These are phyloP conservation scores for Cerastoderma edule DNA, from an alignment of 2,888 invertebrate species.

Conservation along the genomic window DNA sequence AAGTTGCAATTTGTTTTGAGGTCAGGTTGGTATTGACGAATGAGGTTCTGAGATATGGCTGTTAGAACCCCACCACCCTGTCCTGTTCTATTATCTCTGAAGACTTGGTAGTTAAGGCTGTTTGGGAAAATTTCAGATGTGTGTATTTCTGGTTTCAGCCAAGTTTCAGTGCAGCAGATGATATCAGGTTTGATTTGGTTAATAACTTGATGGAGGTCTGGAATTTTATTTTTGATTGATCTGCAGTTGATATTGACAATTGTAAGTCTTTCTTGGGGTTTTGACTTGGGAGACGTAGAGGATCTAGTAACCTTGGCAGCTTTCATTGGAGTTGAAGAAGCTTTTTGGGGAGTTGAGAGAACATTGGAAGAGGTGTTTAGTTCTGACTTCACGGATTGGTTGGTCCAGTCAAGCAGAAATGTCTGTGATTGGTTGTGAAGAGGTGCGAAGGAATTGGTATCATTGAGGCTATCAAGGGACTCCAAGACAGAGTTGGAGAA, in stretches of 20 bases:
- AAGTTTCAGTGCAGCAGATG: slow-evolving; percentile 32
- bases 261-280: slow-evolving; percentile 4
- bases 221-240: slow-evolving; percentile 34
- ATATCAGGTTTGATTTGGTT: slow-evolving; percentile 33
- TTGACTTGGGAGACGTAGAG: no score
- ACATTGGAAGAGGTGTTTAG: no score
- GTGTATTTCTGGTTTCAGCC: slow-evolving; percentile 31
- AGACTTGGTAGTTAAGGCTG: neutral
- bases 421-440: no score
- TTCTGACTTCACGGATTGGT: no score
- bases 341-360: no score
- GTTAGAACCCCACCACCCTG: slow-evolving; percentile 22
- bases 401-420: no score
- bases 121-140: slow-evolving; percentile 33
- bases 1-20: slow-evolving; percentile 25
- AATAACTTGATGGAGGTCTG: slow-evolving; percentile 27
- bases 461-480: no score
- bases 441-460: no score
- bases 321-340: no score
- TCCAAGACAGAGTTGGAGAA: no score
- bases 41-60: slow-evolving; percentile 15
- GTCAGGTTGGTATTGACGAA: slow-evolving; percentile 30
- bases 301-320: no score
- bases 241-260: slow-evolving; percentile 31
- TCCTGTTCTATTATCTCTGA: slow-evolving; percentile 10